Conservation (phyloP, 2,113 vertebrate species). For the Bubo scandiacus region DNA sequence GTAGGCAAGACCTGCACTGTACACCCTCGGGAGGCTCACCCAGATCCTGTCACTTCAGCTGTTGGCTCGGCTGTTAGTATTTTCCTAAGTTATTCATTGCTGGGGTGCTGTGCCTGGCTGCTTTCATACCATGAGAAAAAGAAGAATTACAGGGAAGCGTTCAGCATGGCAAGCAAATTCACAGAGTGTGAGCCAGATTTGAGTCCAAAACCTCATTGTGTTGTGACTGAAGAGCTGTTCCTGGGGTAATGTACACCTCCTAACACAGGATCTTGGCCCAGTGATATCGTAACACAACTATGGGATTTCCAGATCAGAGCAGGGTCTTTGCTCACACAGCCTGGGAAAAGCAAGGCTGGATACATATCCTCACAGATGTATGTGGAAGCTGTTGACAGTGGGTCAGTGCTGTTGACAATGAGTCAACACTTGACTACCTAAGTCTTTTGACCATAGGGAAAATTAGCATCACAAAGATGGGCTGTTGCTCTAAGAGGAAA, state of each 20-base stretch:
- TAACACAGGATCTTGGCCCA: not conserved
- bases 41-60: no score
- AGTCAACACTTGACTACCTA: not conserved
- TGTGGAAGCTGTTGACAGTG: not conserved
- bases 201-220: not conserved
- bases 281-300: accelerated
- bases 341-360: not conserved
- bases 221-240: not conserved
- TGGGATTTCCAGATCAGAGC: not conserved
- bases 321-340: not conserved
- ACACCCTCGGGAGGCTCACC: not conserved
- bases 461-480: not conserved
- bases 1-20: not conserved
- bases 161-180: accelerated
- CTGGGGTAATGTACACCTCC: not conserved
- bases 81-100: not conserved
- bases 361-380: not conserved
- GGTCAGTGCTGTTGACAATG: not conserved
- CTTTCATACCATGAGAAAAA: not conserved
- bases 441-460: not conserved
- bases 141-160: not conserved
- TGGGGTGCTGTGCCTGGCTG: no score
- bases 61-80: not conserved
- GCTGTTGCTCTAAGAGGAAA: not conserved
- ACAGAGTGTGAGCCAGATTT: not conserved